Evolutionary conservation across 2,113 vertebrate species (phyloP).

Genomic region (Uropsilus gracilis): DNA sequence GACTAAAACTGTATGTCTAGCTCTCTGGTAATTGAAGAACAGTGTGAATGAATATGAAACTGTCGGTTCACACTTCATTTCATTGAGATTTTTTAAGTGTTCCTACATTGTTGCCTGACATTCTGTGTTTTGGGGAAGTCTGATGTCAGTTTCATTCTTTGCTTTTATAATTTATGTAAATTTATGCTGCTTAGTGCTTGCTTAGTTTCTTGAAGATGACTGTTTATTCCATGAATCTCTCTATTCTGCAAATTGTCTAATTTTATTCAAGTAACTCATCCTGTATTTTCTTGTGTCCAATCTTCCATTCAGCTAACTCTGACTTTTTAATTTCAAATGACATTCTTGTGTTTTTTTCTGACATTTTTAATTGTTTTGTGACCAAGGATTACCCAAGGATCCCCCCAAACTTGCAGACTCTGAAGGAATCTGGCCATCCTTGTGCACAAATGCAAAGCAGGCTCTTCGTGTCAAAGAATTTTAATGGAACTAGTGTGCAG

Average conservation of each 20-base stretch:
- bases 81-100: not conserved
- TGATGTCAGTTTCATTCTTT: not conserved
- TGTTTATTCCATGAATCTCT: not conserved
- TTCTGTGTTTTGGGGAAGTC: not conserved
- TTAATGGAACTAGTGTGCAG: no score
- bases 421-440: no score
- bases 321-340: not conserved
- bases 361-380: not conserved
- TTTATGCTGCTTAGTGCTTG: not conserved
- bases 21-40: not conserved
- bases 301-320: not conserved
- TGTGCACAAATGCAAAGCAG: no score
- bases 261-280: not conserved
- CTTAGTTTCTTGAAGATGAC: not conserved
- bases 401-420: no score
- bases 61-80: not conserved
- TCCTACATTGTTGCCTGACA: not conserved
- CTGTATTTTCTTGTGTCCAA: not conserved
- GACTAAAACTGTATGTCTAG: not conserved
- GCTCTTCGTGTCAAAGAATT: no score
- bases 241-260: not conserved
- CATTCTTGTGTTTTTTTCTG: not conserved
- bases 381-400: no score
- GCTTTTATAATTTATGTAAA: not conserved
- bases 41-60: not conserved